Evolutionary conservation across 2,113 vertebrate genomes (phyloP), one percentile per base, ranked within the genome.

Genomic region (Lepidothrix coronata): DNA sequence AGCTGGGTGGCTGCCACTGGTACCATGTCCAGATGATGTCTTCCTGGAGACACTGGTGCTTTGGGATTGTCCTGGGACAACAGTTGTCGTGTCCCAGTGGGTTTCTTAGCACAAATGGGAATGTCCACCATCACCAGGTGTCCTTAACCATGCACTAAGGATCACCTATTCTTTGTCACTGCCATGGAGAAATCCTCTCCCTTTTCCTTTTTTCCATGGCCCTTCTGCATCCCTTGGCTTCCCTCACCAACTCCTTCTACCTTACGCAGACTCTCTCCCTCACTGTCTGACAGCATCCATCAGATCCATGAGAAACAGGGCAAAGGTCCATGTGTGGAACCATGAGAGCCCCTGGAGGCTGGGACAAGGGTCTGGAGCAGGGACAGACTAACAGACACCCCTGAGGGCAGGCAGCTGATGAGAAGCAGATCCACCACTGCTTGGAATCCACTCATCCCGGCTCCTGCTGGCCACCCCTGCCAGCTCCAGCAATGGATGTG

Each of bases 331-430:
- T 2, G 28, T 1, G 2, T 24, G 55, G 41, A 57, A 72, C 37
- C 0, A 1, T 6, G 25, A 0, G 1, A 59, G 35, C 14, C 33
- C 61, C 75, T 27, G 0, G 0, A 41, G 15, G 25, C 23, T 49
- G 81, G 72, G 62, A 43, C 54, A 31, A 28, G 18, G 52, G 3
- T 3, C 35, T 4, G 6, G 31, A 49, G 44, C 9, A 37, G 39
- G 59, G 76, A 16, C 0, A 2, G 58, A 68, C 2, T 4, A 30
- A 63, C 0, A 4, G 79, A 24, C 22, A 4, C 16, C 35, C 6
- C 23, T 0, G 31, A 48, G 74, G 82, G 2, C 6, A n/a, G n/a
- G 75, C n/a, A 22, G 39, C 2, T 49, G 55, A 24, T 28, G 51
- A 46, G 65, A 49, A 88, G 71, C 84, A 48, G 70, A 44, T 58